Evolutionary conservation across 2,888 invertebrate species (phyloP).

Genomic region (Steinernema hermaphroditum): DNA sequence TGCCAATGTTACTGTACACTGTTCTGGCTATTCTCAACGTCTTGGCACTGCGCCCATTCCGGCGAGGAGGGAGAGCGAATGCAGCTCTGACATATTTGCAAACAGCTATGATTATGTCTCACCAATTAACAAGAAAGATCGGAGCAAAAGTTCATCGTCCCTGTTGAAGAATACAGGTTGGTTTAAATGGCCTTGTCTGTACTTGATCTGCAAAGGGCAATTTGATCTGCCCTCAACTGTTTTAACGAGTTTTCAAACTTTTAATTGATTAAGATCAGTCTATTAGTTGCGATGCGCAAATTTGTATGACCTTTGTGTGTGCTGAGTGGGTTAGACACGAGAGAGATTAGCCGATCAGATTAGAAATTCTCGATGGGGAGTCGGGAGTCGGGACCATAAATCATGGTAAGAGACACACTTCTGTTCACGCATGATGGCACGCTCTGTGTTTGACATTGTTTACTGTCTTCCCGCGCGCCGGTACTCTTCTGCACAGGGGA

Average conservation of each 20-base stretch:
- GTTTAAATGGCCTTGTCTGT: neutral
- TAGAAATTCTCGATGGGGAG: neutral
- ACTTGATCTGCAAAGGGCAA: too few relatives aligned
- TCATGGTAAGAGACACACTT: neutral
- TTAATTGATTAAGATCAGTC: too few relatives aligned
- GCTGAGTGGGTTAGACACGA: neutral
- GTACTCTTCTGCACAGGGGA: neutral
- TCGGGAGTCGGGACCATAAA: slow-evolving; percentile 10
- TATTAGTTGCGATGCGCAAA: neutral
- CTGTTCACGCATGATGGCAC: slow-evolving; percentile 10
- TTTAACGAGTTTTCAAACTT: too few relatives aligned
- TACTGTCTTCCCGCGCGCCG: neutral
- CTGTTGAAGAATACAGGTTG: slow-evolving; percentile 1
- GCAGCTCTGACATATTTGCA: neutral
- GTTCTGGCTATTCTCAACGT: slow-evolving; percentile 14
- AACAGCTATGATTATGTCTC: neutral
- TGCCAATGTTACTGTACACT: slow-evolving; percentile 14
- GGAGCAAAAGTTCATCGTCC: slow-evolving; percentile 8
- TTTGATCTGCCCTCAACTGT: too few relatives aligned
- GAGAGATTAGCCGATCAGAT: neutral
- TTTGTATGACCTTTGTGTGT: neutral
- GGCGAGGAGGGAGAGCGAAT: neutral
- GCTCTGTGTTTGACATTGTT: slow-evolving; percentile 21
- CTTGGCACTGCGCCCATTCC: neutral
- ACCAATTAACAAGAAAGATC: slow-evolving; percentile 6